These are phyloP conservation scores for Drosophila heteroneura DNA, from an alignment of 2,888 invertebrate species.

Conservation along the genomic window DNA sequence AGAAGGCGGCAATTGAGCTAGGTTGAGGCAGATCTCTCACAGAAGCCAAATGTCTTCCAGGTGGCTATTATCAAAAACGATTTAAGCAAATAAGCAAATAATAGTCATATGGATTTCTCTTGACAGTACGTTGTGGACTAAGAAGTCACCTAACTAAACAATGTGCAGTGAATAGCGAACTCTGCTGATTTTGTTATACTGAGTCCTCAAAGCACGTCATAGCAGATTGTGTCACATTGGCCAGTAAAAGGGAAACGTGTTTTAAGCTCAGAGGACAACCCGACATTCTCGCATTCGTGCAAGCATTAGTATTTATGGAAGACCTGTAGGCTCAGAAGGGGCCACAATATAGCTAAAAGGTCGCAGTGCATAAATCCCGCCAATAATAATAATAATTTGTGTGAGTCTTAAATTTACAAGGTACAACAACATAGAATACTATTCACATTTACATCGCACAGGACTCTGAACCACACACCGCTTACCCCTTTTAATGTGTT, in stretches of 20 bases:
- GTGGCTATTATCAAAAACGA: background rate
- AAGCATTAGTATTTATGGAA: background rate
- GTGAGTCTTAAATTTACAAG: background rate
- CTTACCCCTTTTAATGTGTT: conserved; percentile 35
- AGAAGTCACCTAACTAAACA: background rate
- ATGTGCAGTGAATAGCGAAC: background rate
- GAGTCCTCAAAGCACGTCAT: background rate
- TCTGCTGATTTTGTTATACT: background rate
- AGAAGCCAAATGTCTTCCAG: background rate
- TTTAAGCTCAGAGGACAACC: background rate
- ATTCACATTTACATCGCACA: background rate
- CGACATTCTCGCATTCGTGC: background rate
- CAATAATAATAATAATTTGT: conserved; percentile 5
- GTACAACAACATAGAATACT: conserved; percentile 21
- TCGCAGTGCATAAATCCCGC: background rate
- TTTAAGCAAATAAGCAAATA: background rate
- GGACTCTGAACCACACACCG: background rate
- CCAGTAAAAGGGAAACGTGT: background rate
- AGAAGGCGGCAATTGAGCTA: background rate
- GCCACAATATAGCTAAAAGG: background rate
- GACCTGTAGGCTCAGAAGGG: background rate
- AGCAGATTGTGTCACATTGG: background rate
- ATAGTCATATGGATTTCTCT: background rate
- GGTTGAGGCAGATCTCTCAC: background rate
- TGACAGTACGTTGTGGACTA: background rate